Evolutionary conservation across 2,113 vertebrate genomes (phyloP).

Genomic region (Pyrgilauda ruficollis): DNA sequence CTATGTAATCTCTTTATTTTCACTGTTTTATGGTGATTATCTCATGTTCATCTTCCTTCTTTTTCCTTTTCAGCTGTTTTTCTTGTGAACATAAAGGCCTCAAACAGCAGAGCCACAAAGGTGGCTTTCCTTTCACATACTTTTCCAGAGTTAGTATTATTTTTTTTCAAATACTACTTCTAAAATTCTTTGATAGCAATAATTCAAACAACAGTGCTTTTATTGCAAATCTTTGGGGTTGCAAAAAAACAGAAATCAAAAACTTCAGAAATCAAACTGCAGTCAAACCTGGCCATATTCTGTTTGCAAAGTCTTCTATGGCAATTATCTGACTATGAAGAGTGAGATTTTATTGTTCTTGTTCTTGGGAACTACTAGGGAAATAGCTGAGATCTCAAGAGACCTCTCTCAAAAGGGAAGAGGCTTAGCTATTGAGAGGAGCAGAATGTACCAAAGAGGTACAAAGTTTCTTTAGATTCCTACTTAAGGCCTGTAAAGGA

Average conservation of each 20-base stretch:
- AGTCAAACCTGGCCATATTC: not conserved
- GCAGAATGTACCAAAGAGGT: not conserved
- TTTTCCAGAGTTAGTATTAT: not conserved
- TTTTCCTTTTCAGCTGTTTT: not conserved
- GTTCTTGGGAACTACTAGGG: not conserved
- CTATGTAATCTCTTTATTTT: not conserved
- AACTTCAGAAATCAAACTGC: not conserved
- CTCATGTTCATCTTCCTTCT: not conserved
- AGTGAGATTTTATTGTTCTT: not conserved
- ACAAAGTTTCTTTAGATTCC: not conserved
- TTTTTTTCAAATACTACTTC: not conserved
- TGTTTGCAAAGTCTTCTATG: not conserved
- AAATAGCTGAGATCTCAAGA: conserved; percentile 41
- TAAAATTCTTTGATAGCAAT: not conserved
- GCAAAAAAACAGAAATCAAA: not conserved
- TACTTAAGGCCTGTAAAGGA: not conserved
- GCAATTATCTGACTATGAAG: not conserved
- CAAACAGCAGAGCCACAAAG: not conserved
- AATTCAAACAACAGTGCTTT: not conserved
- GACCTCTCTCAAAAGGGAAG: conserved; percentile 1
- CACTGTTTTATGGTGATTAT: not conserved
- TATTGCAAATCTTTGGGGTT: not conserved
- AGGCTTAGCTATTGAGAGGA: not conserved
- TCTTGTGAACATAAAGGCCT: not conserved
- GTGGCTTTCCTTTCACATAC: not conserved